phyloP scores from a whole-genome alignment of 2,888 invertebrate genomes.

The Dynastes grantii region DNA sequence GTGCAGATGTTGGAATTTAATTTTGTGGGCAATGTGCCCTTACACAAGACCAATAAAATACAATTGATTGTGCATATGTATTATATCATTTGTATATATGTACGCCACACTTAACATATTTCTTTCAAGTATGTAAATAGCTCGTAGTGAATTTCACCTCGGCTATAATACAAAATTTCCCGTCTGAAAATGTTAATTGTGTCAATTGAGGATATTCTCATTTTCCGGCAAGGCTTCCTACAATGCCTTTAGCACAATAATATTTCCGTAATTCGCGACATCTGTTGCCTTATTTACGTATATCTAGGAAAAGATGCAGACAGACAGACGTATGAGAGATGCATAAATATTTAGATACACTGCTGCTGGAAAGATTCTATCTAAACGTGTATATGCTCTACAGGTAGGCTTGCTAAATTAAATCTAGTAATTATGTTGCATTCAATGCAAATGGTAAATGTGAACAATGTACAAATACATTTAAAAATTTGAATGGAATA shows the following conservation, averaged over 20 bases:
- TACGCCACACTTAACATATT: too few relatives aligned
- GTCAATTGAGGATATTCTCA: conserved; percentile 43
- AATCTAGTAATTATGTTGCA: too few relatives aligned
- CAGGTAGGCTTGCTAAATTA: too few relatives aligned
- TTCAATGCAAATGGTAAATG: too few relatives aligned
- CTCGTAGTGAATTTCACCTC: background rate
- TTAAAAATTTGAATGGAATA: too few relatives aligned
- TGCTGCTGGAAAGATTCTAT: background rate
- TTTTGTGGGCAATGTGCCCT: too few relatives aligned
- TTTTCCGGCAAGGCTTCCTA: conserved; percentile 42
- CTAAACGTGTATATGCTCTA: background rate
- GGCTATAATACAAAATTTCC: conserved; percentile 27
- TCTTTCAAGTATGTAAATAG: too few relatives aligned
- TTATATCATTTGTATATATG: too few relatives aligned
- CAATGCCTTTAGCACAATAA: conserved; percentile 30
- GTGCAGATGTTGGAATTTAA: too few relatives aligned
- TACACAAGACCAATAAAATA: too few relatives aligned
- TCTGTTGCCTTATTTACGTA: conserved; percentile 32
- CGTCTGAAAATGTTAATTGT: conserved; percentile 41
- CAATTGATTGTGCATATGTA: too few relatives aligned
- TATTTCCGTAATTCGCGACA: conserved; percentile 36
- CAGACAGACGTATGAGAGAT: background rate
- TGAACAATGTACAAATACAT: too few relatives aligned
- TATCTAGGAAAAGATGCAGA: conserved; percentile 10
- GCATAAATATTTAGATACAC: background rate